phyloP scores from a whole-genome alignment of 2,888 invertebrate genomes.

The Deilephila porcellus region DNA sequence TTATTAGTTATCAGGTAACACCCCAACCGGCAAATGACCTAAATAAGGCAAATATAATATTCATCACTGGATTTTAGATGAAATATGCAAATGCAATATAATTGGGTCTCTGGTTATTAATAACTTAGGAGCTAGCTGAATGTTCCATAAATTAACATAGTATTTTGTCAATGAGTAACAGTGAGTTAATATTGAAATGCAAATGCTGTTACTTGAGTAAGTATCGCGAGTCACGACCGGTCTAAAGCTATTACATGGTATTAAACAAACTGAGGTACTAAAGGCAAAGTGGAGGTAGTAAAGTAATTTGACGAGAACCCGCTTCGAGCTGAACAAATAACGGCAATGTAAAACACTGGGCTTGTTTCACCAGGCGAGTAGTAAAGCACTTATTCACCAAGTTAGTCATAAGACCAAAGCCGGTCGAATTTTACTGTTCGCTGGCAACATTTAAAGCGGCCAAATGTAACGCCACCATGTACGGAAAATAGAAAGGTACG shows the following conservation, averaged over 20 bases:
- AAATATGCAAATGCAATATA: no score
- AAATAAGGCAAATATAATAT: neutral
- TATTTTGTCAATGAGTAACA: constrained; percentile 1
- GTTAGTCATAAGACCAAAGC: constrained; percentile 32
- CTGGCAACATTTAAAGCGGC: constrained; percentile 26
- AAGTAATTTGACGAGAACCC: constrained; percentile 25
- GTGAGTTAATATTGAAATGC: constrained; percentile 11
- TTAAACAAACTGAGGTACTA: constrained; percentile 2
- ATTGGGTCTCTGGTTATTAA: neutral
- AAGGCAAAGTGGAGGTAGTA: neutral
- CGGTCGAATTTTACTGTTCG: constrained; percentile 28
- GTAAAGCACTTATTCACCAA: constrained; percentile 28
- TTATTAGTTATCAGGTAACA: no score
- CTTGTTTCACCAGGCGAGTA: constrained; percentile 2
- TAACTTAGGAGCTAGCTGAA: neutral
- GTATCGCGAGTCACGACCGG: constrained; percentile 20
- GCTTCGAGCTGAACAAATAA: constrained; percentile 21
- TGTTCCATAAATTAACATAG: neutral
- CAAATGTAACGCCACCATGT: constrained; percentile 31
- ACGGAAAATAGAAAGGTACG: constrained; percentile 29
- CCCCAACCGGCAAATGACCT: no score
- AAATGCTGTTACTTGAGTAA: constrained; percentile 6
- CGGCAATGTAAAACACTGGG: constrained; percentile 20
- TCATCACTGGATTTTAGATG: no score
- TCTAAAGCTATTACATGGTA: constrained; percentile 1